Evolutionary conservation across 2,888 invertebrate genomes (phyloP).

Genomic region (Scrobipalpa atriplicella): DNA sequence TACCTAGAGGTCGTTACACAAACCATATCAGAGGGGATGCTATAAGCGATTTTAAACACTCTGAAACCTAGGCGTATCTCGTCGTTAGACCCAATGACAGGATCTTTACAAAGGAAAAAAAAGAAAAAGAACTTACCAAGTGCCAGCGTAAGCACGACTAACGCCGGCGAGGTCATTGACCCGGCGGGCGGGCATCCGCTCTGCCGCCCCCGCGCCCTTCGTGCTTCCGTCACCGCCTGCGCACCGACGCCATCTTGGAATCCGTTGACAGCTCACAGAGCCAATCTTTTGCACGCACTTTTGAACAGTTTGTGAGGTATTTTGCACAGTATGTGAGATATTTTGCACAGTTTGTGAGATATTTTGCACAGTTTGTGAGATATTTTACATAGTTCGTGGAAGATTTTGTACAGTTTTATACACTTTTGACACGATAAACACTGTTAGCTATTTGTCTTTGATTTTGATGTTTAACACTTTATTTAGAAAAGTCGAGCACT

Average conservation of each 20-base stretch:
- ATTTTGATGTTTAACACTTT: background rate
- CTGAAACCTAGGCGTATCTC: too few relatives aligned
- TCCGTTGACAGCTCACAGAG: background rate
- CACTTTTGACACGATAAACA: too few relatives aligned
- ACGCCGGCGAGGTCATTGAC: slow-evolving; percentile 78
- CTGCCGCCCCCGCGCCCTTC: slow-evolving; percentile 69
- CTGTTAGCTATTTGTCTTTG: too few relatives aligned
- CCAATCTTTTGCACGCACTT: background rate
- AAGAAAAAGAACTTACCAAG: slow-evolving; percentile 58
- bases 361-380: background rate
- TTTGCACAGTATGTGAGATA: background rate
- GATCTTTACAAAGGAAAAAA: background rate
- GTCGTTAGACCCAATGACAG: too few relatives aligned
- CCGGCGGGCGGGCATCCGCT: slow-evolving; percentile 67
- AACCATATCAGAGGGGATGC: too few relatives aligned
- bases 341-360: background rate
- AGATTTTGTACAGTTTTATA: too few relatives aligned
- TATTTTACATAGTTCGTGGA: too few relatives aligned
- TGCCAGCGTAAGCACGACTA: slow-evolving; percentile 65
- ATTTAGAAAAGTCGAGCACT: background rate
- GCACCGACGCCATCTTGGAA: slow-evolving; percentile 25
- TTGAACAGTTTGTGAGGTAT: background rate
- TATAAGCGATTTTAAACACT: too few relatives aligned
- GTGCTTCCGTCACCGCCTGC: slow-evolving; percentile 60
- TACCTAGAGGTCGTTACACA: too few relatives aligned